phyloP scores from a whole-genome alignment of 1,140 invertebrate genomes.

The Cheumatopsyche charites region DNA sequence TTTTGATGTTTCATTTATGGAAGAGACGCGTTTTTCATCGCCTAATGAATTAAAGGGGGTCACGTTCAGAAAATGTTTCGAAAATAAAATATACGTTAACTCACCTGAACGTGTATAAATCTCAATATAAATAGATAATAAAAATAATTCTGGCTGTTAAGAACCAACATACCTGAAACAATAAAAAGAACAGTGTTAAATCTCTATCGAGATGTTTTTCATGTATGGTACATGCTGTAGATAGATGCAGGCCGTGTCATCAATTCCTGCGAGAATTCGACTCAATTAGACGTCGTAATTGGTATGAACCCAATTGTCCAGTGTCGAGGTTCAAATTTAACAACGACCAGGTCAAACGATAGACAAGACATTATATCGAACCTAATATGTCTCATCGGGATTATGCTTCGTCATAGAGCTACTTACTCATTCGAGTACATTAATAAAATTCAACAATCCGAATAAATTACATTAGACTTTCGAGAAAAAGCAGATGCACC shows the following conservation, averaged over 20 bases:
- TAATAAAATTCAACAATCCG: too few species aligned
- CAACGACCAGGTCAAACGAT: conserved; percentile 44
- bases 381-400: too few species aligned
- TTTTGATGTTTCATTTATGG: conserved; percentile 47
- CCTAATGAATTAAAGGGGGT: too few species aligned
- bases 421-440: too few species aligned
- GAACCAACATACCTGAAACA: conserved; percentile 42
- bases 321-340: conserved; percentile 43
- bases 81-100: not conserved
- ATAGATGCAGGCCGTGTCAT: too few species aligned
- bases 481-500: too few species aligned
- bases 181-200: conserved; percentile 34
- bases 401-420: too few species aligned
- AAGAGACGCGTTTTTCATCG: conserved; percentile 9
- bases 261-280: conserved; percentile 24
- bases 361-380: not conserved
- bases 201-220: not conserved
- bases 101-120: not conserved
- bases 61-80: too few species aligned
- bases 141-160: too few species aligned
- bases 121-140: too few species aligned
- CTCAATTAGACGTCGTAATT: conserved; percentile 45
- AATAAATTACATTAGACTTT: too few species aligned
- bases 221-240: conserved; percentile 4
- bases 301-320: conserved; percentile 40